Conservation (phyloP, 2,797 vertebrate genomes). For the Sandelia bainsii region DNA sequence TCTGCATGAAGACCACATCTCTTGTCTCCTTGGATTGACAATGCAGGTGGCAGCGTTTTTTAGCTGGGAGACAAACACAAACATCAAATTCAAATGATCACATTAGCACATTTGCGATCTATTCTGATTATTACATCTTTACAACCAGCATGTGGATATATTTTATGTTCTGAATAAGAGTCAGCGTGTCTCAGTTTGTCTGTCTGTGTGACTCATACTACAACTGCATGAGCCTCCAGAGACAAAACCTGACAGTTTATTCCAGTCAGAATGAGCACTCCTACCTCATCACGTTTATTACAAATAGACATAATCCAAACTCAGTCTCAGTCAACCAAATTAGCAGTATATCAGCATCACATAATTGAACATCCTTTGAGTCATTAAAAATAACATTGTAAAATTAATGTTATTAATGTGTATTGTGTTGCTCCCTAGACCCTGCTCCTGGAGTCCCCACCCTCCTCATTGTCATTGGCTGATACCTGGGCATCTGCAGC, state of each 20-base stretch:
- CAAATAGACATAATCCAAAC: conserved; percentile 56
- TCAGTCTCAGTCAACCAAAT: no score
- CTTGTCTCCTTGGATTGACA: conserved; percentile 93
- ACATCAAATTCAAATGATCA: conserved; percentile 1
- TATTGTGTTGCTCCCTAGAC: background rate
- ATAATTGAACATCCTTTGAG: no score
- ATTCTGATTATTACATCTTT: conserved; percentile 31
- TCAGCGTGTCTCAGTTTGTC: conserved; percentile 64
- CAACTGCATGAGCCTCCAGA: conserved; percentile 60
- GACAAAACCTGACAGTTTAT: conserved; percentile 69
- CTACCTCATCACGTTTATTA: conserved; percentile 57
- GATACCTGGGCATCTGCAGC: background rate
- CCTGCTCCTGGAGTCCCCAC: background rate
- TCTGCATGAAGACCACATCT: conserved; percentile 91
- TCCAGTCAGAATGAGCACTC: conserved; percentile 53
- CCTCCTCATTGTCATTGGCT: background rate
- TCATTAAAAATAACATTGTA: no score
- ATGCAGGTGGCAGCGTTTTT: conserved; percentile 94
- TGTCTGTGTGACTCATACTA: conserved; percentile 69
- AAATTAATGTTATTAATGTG: no score
- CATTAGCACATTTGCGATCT: background rate
- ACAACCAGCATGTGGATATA: conserved; percentile 26
- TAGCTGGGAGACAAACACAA: conserved; percentile 84
- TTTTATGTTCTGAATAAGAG: conserved; percentile 53
- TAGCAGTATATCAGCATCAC: no score